These are phyloP conservation scores for Tragopan temminckii DNA, from an alignment of 2,797 vertebrate species.

Conservation along the genomic window DNA sequence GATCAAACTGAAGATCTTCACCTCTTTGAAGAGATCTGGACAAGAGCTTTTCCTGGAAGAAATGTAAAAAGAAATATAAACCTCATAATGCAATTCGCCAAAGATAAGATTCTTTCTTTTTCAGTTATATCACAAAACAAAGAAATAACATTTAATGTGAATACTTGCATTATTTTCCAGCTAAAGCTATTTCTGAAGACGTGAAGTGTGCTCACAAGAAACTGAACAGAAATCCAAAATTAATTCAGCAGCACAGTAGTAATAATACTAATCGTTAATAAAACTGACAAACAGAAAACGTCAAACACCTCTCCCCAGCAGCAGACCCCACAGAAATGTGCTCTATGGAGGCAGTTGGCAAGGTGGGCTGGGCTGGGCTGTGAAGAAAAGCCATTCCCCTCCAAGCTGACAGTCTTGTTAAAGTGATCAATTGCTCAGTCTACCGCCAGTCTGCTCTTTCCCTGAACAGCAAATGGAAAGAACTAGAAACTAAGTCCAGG, in stretches of 20 bases:
- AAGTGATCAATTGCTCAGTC: neutral
- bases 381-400: neutral
- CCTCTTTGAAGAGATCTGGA: constrained; percentile 98
- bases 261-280: neutral
- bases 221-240: neutral
- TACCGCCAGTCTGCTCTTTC: neutral
- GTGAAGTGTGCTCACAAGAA: neutral
- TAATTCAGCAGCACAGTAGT: neutral
- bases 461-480: neutral
- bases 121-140: neutral
- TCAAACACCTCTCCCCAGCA: neutral
- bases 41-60: constrained; percentile 92
- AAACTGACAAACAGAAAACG: neutral
- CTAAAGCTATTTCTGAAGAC: neutral
- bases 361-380: neutral
- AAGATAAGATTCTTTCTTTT: neutral
- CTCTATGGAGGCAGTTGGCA: neutral
- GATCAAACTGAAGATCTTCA: constrained; percentile 99
- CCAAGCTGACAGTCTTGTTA: neutral
- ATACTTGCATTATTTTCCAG: neutral
- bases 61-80: neutral
- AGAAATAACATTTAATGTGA: neutral
- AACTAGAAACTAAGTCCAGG: neutral
- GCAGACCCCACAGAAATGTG: neutral
- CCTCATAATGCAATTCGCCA: neutral